These are phyloP conservation scores for Heliconius congener DNA, from an alignment of 1,140 invertebrate genomes.

Conservation along the genomic window DNA sequence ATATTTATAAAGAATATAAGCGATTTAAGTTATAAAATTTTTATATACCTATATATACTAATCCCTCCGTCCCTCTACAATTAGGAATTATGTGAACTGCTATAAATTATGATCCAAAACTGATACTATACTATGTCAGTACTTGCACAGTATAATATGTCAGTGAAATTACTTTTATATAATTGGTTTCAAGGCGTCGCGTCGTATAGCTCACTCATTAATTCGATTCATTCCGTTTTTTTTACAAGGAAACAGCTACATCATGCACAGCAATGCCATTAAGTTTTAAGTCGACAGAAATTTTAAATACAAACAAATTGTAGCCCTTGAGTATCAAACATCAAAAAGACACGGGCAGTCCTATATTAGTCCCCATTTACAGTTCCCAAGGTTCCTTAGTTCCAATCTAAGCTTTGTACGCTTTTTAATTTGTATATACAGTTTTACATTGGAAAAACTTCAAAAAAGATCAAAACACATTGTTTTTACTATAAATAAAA, in stretches of 20 bases:
- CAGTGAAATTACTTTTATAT: conserved; percentile 22
- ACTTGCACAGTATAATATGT: background rate
- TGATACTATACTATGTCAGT: background rate
- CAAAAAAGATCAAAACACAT: too few relatives aligned
- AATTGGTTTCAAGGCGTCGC: conserved; percentile 35
- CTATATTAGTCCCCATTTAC: too few relatives aligned
- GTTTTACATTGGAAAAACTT: too few relatives aligned
- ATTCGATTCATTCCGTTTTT: conserved; percentile 50
- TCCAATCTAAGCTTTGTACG: too few relatives aligned
- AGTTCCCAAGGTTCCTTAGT: too few relatives aligned
- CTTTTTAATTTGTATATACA: too few relatives aligned
- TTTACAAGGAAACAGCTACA: conserved; percentile 52
- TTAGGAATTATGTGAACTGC: background rate
- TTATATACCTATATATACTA: background rate
- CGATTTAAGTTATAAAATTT: background rate
- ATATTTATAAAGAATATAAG: background rate
- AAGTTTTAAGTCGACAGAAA: conserved; percentile 37
- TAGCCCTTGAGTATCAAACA: too few relatives aligned
- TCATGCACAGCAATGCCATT: conserved; percentile 52
- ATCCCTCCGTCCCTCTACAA: background rate
- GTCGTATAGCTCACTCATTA: conserved; percentile 44
- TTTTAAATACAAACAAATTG: background rate
- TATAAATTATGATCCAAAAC: background rate
- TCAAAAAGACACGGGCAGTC: too few relatives aligned
- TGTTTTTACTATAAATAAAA: too few relatives aligned